These are phyloP conservation scores for Lithodes maja DNA, from an alignment of 2,888 invertebrate species.

Conservation along the genomic window DNA sequence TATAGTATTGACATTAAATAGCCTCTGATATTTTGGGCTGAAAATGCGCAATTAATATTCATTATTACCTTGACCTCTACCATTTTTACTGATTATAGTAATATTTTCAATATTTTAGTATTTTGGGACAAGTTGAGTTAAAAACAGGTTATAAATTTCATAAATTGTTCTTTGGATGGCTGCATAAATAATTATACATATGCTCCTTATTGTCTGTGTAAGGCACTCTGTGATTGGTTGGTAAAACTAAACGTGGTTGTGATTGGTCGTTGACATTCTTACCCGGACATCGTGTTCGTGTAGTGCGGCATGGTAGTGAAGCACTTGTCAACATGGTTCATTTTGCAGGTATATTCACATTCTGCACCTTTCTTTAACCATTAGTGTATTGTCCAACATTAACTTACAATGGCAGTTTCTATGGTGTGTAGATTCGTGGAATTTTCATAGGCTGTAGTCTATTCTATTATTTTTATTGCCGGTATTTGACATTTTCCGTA, in stretches of 20 bases:
- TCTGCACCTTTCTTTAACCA: neutral
- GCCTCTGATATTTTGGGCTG: no score
- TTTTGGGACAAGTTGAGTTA: no score
- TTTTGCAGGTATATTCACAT: neutral
- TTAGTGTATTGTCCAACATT: neutral
- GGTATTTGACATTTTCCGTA: neutral
- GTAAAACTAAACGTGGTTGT: neutral
- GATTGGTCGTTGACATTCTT: neutral
- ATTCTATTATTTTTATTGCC: neutral
- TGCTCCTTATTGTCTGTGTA: neutral
- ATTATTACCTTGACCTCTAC: no score
- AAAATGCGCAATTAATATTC: no score
- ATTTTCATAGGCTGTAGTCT: neutral
- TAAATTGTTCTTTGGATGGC: no score
- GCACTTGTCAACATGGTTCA: neutral
- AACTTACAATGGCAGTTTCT: neutral
- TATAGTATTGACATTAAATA: no score
- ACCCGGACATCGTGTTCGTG: conserved; percentile 10
- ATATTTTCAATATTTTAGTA: no score
- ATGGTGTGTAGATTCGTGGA: no score
- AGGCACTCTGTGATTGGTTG: neutral
- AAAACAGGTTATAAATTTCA: no score
- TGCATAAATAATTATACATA: neutral
- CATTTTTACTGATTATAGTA: no score
- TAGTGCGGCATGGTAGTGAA: neutral